phyloP scores from a whole-genome alignment of 2,797 vertebrate genomes.

The Cyprinella venusta region DNA sequence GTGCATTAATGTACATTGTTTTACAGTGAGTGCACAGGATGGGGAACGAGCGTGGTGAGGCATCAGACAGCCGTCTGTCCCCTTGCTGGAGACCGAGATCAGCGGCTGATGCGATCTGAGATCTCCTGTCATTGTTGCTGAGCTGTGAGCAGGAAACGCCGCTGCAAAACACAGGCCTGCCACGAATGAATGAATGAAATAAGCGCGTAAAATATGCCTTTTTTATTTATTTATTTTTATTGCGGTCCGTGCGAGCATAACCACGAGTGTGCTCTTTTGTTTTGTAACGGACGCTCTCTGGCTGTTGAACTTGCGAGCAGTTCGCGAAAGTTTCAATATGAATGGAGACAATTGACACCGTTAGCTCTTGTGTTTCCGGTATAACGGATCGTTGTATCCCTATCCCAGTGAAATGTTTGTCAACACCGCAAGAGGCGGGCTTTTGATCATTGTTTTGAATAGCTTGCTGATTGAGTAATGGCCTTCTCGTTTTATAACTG shows the following conservation, averaged over 20 bases:
- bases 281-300: background rate
- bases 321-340: constrained; percentile 23
- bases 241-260: background rate
- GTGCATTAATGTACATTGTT: constrained; percentile 15
- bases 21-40: background rate
- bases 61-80: background rate
- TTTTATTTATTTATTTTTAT: constrained; percentile 3
- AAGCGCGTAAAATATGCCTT: background rate
- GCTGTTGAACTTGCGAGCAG: constrained; percentile 8
- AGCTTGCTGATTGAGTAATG: background rate
- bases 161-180: constrained; percentile 65
- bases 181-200: constrained; percentile 16
- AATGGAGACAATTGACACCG: constrained; percentile 5
- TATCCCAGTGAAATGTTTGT: background rate
- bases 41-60: background rate
- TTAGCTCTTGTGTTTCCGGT: constrained; percentile 20
- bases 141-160: constrained; percentile 68
- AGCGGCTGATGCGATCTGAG: constrained; percentile 62
- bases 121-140: constrained; percentile 59
- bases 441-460: background rate
- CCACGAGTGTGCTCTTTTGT: background rate
- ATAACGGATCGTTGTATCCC: constrained; percentile 3
- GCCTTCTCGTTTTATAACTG: background rate
- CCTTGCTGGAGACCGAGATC: constrained; percentile 52
- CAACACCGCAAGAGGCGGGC: background rate